These are phyloP conservation scores for Leptinotarsa tumamoca DNA, from an alignment of 2,888 invertebrate species.

Conservation along the genomic window DNA sequence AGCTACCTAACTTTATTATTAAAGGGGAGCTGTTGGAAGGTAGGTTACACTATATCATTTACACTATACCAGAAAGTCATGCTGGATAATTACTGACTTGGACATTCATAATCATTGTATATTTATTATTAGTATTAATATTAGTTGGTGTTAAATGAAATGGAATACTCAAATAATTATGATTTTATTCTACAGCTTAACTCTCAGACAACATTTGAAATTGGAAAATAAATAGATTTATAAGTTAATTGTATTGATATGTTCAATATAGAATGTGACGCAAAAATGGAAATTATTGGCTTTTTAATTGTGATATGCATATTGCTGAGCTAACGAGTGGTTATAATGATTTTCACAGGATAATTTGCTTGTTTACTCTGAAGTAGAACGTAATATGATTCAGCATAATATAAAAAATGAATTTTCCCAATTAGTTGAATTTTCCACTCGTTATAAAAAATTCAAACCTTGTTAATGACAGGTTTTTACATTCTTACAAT, in stretches of 20 bases:
- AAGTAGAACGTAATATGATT: conserved; percentile 4
- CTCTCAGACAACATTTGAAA: too few species aligned
- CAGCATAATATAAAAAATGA: neutral
- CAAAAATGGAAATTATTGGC: conserved; percentile 8
- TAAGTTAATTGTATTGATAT: neutral
- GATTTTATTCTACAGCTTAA: too few species aligned
- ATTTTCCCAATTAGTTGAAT: neutral
- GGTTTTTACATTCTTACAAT: neutral
- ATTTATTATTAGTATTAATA: too few species aligned
- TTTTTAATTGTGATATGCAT: conserved; percentile 11
- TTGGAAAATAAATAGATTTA: too few species aligned
- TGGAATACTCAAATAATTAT: too few species aligned
- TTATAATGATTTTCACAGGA: conserved; percentile 2
- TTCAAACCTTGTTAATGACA: neutral
- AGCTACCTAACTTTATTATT: too few species aligned
- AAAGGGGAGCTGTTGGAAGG: too few species aligned
- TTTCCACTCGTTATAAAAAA: neutral
- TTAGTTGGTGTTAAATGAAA: too few species aligned
- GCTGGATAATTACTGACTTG: too few species aligned
- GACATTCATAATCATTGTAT: too few species aligned
- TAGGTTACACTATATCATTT: too few species aligned
- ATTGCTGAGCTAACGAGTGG: neutral
- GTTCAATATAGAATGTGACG: neutral
- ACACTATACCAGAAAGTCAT: too few species aligned
- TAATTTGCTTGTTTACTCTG: conserved; percentile 13